Base-by-base conservation (phyloP, 2,797 vertebrate genomes). In the Galaxias olidus region DNA sequence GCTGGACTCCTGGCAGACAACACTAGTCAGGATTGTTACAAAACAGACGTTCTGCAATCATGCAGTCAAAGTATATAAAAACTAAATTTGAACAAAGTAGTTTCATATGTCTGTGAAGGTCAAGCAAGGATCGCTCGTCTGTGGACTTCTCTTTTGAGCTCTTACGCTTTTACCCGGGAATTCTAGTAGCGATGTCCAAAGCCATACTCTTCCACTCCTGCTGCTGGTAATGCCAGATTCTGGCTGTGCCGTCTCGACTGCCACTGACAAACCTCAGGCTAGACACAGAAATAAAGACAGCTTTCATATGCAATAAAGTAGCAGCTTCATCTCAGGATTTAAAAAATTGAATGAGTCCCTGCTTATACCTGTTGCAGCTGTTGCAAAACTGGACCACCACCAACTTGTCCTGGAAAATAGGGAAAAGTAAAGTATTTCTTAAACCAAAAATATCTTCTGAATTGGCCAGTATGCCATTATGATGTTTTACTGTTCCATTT, bases 371-470 rank as follows among this genome's bases (percentile, higher is more conserved):
- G 87, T 98, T 96, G 40, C 92, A 94, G 18, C 94, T 98, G 91
- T 98, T 98, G 91, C 95, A 96, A 76, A 99, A 99, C 86, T 99
- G 98, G 80, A 99, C 93, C 4, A 96, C 94, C 1, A 97, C 94
- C 64, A 99, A 96, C 91, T 99, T 99, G 85, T 99, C 97, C 97
- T 99, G 75, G 57, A 20, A 85, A 47, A 71, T 59, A 72, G 79
- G 69, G 9, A 61, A 75, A 52, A 80, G 49, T 13, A 47, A 59
- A 49, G 13, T 18, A 17, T 52, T 18, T n/a, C 20, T n/a, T 44
- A 15, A 51, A 50, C 19, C 18, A 15, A 15, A 11, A 30, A 20
- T 19, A 19, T 40, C 18, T 9, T 1, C 19, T 19, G 10, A 19
- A 18, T 11, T 4, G 46, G 46, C 4, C 4, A 4, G 10, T 48